Percentiles rank a stretch among this genome's conserved stretches.
These are phyloP conservation scores for Tachypleus tridentatus DNA, from an alignment of 1,140 invertebrate genomes.

Conservation along the genomic window DNA sequence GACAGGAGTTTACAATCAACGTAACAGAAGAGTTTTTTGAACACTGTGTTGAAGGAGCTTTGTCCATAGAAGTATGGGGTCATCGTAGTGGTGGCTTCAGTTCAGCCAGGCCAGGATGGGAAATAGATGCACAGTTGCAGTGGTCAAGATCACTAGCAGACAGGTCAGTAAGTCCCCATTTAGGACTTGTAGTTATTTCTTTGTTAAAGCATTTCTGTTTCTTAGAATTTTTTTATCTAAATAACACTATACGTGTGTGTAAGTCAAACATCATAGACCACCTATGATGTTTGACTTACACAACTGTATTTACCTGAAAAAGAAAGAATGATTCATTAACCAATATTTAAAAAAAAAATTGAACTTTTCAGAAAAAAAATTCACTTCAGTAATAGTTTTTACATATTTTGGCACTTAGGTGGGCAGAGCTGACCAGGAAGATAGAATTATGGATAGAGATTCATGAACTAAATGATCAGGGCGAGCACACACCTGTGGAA, in stretches of 20 bases:
- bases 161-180: slow-evolving; percentile 11
- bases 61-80: slow-evolving; percentile 97
- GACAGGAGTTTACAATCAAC: slow-evolving; percentile 69
- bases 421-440: slow-evolving; percentile 64
- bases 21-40: slow-evolving; percentile 95
- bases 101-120: slow-evolving; percentile 58
- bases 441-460: slow-evolving; percentile 93
- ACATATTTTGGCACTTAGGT: slow-evolving; percentile 41
- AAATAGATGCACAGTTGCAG: slow-evolving; percentile 63
- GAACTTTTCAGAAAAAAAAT: too few species aligned
- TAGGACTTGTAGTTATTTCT: too few species aligned
- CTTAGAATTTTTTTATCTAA: too few species aligned
- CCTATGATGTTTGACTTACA: too few species aligned
- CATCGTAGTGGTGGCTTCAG: slow-evolving; percentile 79
- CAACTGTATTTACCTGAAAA: too few species aligned
- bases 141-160: slow-evolving; percentile 79
- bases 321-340: too few species aligned
- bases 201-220: too few species aligned
- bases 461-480: slow-evolving; percentile 59
- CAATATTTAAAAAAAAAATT: too few species aligned
- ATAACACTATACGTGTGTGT: too few species aligned
- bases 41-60: slow-evolving; percentile 87
- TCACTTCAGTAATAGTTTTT: too few species aligned
- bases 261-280: too few species aligned
- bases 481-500: slow-evolving; percentile 89